Base-by-base conservation (phyloP, 1,140 invertebrate species). In the Sycobia sp. region DNA sequence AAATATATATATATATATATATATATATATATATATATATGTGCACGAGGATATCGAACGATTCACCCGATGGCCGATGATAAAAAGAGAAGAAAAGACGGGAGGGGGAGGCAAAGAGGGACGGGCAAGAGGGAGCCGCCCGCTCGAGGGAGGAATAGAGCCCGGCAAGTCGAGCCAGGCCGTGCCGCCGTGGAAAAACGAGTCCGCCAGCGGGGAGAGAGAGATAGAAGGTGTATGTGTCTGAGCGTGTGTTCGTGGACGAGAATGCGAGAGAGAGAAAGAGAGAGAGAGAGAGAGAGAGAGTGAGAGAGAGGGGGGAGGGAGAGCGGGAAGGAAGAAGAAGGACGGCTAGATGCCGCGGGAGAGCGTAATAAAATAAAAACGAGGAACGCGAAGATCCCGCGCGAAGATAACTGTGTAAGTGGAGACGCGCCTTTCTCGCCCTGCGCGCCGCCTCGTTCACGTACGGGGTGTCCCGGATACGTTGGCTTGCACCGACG, bases 341-440 rank as follows among this genome's bases (percentile, higher is more conserved):
- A 56, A 41, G 56, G 50, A 57, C 34, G 46, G 51, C 68, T 57
- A 69, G 60, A 66, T 56, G 32, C 34, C 16, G 49, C 32, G 65
- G 67, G 66, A 68, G 59, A 63, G 61, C 46, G 66, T 53, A 62
- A 62, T 60, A 72, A 67, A 73, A 68, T 77, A 77, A 78, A 65
- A 76, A 74, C 65, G 69, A 67, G 27, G 67, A 73, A 70, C 69
- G 59, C 72, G 69, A 56, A 78, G 75, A 79, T 79, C 72, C 70
- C 69, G 71, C 73, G 71, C 71, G 68, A 62, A 72, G 76, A 78
- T 79, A 79, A 79, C 77, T 75, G 75, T 76, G 72, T 75, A 77
- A 76, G 75, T 75, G 74, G 73, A 73, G 65, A 67, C 67, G 54
- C 50, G 60, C 62, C 44, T 16, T 56, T n/a, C n/a, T 29, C 20